Percentiles rank a stretch among this genome's conserved stretches.
Conservation (phyloP, 2,113 vertebrate genomes). For the Thunnus maccoyii region DNA sequence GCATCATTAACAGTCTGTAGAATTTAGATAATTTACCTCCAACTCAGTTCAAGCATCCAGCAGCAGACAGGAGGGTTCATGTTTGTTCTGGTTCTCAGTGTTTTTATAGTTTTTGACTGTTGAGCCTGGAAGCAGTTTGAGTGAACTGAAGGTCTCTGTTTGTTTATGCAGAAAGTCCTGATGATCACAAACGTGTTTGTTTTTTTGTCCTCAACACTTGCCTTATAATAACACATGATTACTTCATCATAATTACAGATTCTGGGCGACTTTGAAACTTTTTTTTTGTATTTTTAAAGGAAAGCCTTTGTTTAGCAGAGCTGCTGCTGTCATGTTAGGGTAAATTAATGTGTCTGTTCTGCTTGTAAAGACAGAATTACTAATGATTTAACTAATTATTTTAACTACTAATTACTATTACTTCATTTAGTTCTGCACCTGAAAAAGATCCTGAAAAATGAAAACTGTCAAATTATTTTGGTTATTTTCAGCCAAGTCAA, state of each 20-base stretch:
- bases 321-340: too few relatives aligned
- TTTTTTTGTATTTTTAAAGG: too few relatives aligned
- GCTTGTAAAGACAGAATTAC: too few relatives aligned
- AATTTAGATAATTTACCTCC: not conserved
- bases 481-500: too few relatives aligned
- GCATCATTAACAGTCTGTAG: not conserved
- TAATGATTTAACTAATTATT: too few relatives aligned
- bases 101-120: not conserved
- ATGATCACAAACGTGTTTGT: not conserved
- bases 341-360: too few relatives aligned
- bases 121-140: conserved; percentile 2
- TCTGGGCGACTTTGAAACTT: not conserved
- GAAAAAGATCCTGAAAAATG: too few relatives aligned
- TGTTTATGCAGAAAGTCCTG: not conserved
- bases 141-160: too few relatives aligned
- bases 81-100: not conserved
- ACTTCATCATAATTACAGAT: not conserved
- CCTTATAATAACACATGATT: not conserved
- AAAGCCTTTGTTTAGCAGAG: too few relatives aligned
- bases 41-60: not conserved
- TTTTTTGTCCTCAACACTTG: not conserved
- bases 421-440: too few relatives aligned
- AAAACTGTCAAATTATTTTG: too few relatives aligned
- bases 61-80: not conserved
- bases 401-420: too few relatives aligned